These are phyloP conservation scores for Arion vulgaris DNA, from an alignment of 1,140 invertebrate genomes.

Conservation along the genomic window DNA sequence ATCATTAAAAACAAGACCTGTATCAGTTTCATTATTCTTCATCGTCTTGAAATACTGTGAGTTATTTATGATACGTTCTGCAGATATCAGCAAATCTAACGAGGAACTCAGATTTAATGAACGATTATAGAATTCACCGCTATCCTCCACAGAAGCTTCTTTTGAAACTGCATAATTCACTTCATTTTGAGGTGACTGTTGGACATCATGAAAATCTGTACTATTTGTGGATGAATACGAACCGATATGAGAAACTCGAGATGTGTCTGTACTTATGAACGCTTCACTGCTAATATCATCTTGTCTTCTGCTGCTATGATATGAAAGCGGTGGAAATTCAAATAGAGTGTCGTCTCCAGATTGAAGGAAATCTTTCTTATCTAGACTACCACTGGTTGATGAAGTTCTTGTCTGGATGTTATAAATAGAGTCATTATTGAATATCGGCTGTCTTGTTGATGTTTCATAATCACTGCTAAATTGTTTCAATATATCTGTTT, in stretches of 20 bases:
- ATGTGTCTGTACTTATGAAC: background rate
- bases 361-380: background rate
- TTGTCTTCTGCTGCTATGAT: background rate
- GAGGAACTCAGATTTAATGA: background rate
- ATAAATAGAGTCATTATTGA: background rate
- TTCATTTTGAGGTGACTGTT: background rate
- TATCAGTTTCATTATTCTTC: background rate
- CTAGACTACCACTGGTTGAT: background rate
- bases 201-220: background rate
- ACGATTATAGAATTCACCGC: background rate
- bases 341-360: background rate
- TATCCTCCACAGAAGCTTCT: background rate
- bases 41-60: background rate
- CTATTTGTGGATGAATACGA: background rate
- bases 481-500: background rate
- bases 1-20: conserved; percentile 13
- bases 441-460: background rate
- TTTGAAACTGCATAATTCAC: background rate
- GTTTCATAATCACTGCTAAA: background rate
- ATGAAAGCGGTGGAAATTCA: background rate
- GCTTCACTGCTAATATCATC: background rate
- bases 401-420: background rate
- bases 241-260: background rate
- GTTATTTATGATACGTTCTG: conserved; percentile 10
- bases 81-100: conserved; percentile 19